Base-by-base conservation (phyloP, 2,888 invertebrate species). In the Fragum whitleyi region DNA sequence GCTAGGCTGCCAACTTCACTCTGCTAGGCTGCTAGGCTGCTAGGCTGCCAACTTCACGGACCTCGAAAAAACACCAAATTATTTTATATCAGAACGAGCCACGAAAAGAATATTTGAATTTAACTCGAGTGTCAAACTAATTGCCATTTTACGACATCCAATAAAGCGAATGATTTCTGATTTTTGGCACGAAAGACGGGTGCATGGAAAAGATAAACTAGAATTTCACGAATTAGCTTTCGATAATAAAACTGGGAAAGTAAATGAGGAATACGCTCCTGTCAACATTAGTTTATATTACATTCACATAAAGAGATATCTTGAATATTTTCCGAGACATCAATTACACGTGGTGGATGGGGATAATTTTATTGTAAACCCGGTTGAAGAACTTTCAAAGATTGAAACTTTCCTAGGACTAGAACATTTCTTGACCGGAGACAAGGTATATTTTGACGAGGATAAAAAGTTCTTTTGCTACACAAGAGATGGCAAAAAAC, bases 101-200 rank as follows among this genome's bases (percentile, higher is more conserved):
- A 98, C 99, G 11, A 97, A 97, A 94, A 95, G 99, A 85, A 97
- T 99, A 70, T 95, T 96, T 88, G 97, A 97, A 77, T 98, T 99
- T 97, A 98, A 99, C 95, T 96, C 97, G 2, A 96, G 97, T 92
- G 96, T 98, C 28, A 89, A 97, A 89, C 95, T 99, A 79, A 95
- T 99, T 82, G 5, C 9, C 9, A 36, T 36, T 9, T 36, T 36
- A 36, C 32, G 32, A 36, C 32, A 36, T 9, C 32, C 32, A 36
- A 9, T 36, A 6, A 36, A 36, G 9, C 32, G 32, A 6, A 36
- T 36, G 32, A 36, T 36, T 36, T 36, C 32, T 36, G 32, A 36
- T 36, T 36, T 36, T 9, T 36, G 32, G 32, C 32, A 36, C 9
- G 32, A 36, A 36, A 6, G 32, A 9, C 32, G 32, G 9, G 9